Evolutionary conservation across 2,888 invertebrate genomes (phyloP).

Genomic region (Monopis laevigella): DNA sequence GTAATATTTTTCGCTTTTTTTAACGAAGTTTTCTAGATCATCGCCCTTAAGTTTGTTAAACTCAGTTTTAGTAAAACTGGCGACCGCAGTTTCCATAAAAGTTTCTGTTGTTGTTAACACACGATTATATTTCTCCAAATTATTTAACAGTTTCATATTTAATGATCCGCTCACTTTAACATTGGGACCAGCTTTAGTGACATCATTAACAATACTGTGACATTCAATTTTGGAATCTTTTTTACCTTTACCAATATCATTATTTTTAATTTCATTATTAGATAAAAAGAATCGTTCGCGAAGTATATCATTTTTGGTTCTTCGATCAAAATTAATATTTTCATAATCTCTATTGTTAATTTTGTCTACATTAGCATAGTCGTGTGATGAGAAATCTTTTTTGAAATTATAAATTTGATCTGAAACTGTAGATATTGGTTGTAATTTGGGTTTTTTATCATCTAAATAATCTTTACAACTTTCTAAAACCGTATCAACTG

Average conservation of each 20-base stretch:
- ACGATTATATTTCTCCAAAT: slow-evolving; percentile 49
- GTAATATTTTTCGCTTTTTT: slow-evolving; percentile 57
- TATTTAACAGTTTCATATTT: slow-evolving; percentile 47
- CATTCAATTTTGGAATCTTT: slow-evolving; percentile 49
- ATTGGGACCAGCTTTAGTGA: slow-evolving; percentile 42
- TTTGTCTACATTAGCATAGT: slow-evolving; percentile 42
- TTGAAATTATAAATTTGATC: slow-evolving; percentile 55
- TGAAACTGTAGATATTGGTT: slow-evolving; percentile 37
- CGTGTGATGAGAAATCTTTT: slow-evolving; percentile 50
- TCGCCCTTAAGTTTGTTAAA: slow-evolving; percentile 36
- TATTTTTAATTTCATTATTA: slow-evolving; percentile 34
- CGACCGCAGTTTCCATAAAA: slow-evolving; percentile 43
- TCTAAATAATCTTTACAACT: slow-evolving; percentile 31
- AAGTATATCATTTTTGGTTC: slow-evolving; percentile 44
- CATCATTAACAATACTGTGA: slow-evolving; percentile 50
- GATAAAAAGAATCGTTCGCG: slow-evolving; percentile 45
- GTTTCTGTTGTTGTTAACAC: slow-evolving; percentile 53
- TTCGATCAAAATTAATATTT: slow-evolving; percentile 27
- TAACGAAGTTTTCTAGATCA: slow-evolving; percentile 51
- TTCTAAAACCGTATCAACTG: slow-evolving; percentile 32
- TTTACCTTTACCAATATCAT: slow-evolving; percentile 36
- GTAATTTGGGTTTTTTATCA: slow-evolving; percentile 29
- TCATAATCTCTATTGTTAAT: slow-evolving; percentile 22
- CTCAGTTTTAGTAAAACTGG: slow-evolving; percentile 48
- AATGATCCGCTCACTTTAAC: slow-evolving; percentile 48